Evolutionary conservation across 2,888 invertebrate genomes (phyloP).

Genomic region (Sepioteuthis lessoniana): DNA sequence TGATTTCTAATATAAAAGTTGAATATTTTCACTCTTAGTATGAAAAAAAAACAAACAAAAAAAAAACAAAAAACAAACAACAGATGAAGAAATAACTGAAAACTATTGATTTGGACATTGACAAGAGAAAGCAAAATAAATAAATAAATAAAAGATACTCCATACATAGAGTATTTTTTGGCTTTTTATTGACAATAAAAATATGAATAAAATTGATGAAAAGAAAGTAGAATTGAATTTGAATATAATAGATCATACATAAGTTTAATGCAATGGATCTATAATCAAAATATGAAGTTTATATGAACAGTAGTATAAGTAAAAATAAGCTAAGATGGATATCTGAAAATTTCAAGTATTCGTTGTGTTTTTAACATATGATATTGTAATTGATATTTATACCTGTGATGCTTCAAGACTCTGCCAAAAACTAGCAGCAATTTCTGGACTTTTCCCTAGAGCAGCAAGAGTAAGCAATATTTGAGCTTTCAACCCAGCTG

Average conservation of each 20-base stretch:
- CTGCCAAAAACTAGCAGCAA: constrained; percentile 89
- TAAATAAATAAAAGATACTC: no score
- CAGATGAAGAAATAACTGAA: background rate
- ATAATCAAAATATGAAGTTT: background rate
- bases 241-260: background rate
- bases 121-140: no score
- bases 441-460: constrained; percentile 84
- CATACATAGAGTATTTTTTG: no score
- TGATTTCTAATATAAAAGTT: background rate
- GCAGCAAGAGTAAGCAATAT: constrained; percentile 86
- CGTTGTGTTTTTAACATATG: background rate
- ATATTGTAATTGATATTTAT: background rate
- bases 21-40: background rate
- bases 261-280: no score
- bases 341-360: background rate
- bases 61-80: background rate
- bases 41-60: background rate
- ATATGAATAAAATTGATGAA: no score
- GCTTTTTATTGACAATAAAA: no score
- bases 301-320: background rate
- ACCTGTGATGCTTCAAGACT: constrained; percentile 77
- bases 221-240: background rate
- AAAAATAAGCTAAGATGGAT: background rate
- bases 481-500: constrained; percentile 88
- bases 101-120: no score